Conservation (phyloP, 2,888 invertebrate genomes). For the Lasioglossum marginatum region DNA sequence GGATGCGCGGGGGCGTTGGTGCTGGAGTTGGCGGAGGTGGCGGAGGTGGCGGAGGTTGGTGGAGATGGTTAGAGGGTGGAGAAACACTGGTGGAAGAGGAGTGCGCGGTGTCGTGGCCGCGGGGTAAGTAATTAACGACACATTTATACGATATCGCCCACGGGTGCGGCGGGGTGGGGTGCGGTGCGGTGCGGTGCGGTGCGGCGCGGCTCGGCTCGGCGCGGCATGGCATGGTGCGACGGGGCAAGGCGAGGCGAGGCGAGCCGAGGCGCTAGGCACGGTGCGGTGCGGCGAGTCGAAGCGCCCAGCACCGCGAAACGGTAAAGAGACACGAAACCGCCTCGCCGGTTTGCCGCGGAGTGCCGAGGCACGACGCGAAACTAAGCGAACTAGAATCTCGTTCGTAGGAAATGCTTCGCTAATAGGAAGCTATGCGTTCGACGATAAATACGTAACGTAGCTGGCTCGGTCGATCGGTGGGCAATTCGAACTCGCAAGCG, state of each 20-base stretch:
- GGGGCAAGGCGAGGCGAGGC: constrained; percentile 3
- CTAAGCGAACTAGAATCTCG: constrained; percentile 71
- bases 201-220: constrained; percentile 29
- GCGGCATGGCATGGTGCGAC: constrained; percentile 35
- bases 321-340: constrained; percentile 22
- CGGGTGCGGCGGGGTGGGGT: constrained; percentile 62
- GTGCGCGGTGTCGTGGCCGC: constrained; percentile 77
- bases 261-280: background rate
- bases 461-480: constrained; percentile 36
- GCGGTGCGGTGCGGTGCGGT: constrained; percentile 27
- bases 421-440: constrained; percentile 81
- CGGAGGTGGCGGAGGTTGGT: constrained; percentile 44
- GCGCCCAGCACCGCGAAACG: constrained; percentile 57
- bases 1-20: constrained; percentile 38
- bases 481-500: constrained; percentile 21
- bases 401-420: constrained; percentile 79
- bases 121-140: constrained; percentile 83
- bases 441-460: constrained; percentile 79
- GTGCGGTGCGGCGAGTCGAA: constrained; percentile 49
- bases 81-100: constrained; percentile 70
- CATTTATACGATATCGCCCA: constrained; percentile 83
- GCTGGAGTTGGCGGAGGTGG: constrained; percentile 29
- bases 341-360: constrained; percentile 15
- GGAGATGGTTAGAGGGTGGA: constrained; percentile 55
- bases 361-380: constrained; percentile 58